phyloP scores from a whole-genome alignment of 1,140 invertebrate genomes.

The Geopemphigus sp. region DNA sequence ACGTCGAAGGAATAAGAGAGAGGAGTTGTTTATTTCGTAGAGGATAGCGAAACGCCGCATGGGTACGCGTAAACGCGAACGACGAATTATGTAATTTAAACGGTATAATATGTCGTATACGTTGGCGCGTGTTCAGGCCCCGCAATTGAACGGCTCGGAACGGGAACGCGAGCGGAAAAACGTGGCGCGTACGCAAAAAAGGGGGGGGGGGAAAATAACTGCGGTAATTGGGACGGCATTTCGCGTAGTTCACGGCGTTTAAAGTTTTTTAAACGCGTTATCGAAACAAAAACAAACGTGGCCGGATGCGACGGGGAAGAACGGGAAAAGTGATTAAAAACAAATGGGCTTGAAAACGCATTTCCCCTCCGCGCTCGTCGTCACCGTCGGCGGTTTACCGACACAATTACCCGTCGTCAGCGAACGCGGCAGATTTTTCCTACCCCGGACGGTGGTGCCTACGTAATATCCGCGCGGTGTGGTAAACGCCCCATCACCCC shows the following conservation, averaged over 20 bases:
- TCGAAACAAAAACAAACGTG: slow-evolving; percentile 31
- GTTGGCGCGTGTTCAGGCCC: too few relatives aligned
- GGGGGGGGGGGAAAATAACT: slow-evolving; percentile 37
- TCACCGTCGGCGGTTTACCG: slow-evolving; percentile 16
- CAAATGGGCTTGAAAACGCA: slow-evolving; percentile 40
- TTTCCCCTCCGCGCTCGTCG: slow-evolving; percentile 32
- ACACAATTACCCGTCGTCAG: slow-evolving; percentile 20
- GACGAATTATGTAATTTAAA: too few relatives aligned
- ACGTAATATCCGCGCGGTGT: background rate
- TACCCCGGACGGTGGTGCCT: background rate
- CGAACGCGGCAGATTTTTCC: slow-evolving; percentile 1
- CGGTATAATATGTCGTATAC: too few relatives aligned
- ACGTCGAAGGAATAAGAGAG: too few relatives aligned
- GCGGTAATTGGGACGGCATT: slow-evolving; percentile 39
- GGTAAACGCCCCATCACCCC: too few relatives aligned
- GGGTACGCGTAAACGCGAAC: too few relatives aligned
- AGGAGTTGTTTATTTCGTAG: too few relatives aligned
- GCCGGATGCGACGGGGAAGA: too few relatives aligned
- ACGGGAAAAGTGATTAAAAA: slow-evolving; percentile 46
- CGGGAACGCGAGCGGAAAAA: background rate
- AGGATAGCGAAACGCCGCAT: too few relatives aligned
- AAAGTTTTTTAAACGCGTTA: slow-evolving; percentile 38
- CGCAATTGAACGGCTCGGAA: background rate
- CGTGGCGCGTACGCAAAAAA: slow-evolving; percentile 4
- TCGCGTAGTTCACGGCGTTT: slow-evolving; percentile 1